Evolutionary conservation across 2,888 invertebrate genomes (phyloP).

Genomic region (Leucozona laternaria): DNA sequence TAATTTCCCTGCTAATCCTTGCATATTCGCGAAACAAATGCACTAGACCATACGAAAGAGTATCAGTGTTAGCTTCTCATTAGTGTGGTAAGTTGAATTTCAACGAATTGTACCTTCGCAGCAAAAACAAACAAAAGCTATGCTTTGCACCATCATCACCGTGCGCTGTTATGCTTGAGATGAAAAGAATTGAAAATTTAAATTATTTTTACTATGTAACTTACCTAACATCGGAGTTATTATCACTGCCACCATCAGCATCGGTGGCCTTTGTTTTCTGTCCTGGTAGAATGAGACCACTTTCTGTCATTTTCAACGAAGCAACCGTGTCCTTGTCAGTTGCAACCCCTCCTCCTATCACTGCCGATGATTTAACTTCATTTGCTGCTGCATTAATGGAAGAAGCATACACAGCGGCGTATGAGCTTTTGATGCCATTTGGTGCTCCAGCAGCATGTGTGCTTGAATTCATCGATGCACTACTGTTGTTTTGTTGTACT

Average conservation of each 20-base stretch:
- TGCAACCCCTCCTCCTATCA: constrained; percentile 10
- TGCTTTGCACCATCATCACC: background rate
- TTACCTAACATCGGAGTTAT: constrained; percentile 82
- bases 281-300: constrained; percentile 81
- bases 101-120: background rate
- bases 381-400: constrained; percentile 44
- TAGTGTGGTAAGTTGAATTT: constrained; percentile 16
- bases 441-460: constrained; percentile 76
- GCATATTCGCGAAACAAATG: constrained; percentile 29
- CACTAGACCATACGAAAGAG: constrained; percentile 36
- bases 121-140: constrained; percentile 15
- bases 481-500: constrained; percentile 50
- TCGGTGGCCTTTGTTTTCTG: constrained; percentile 82
- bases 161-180: background rate
- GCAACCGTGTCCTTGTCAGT: constrained; percentile 64
- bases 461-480: constrained; percentile 56
- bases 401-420: constrained; percentile 77
- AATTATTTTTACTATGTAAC: constrained; percentile 41
- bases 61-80: constrained; percentile 31
- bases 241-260: constrained; percentile 79
- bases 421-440: constrained; percentile 78
- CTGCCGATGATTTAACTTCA: constrained; percentile 51
- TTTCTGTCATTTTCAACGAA: constrained; percentile 79
- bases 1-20: background rate
- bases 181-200: constrained; percentile 22